Evolutionary conservation across 1,140 invertebrate genomes (phyloP).

Genomic region (Chironomus tepperi): DNA sequence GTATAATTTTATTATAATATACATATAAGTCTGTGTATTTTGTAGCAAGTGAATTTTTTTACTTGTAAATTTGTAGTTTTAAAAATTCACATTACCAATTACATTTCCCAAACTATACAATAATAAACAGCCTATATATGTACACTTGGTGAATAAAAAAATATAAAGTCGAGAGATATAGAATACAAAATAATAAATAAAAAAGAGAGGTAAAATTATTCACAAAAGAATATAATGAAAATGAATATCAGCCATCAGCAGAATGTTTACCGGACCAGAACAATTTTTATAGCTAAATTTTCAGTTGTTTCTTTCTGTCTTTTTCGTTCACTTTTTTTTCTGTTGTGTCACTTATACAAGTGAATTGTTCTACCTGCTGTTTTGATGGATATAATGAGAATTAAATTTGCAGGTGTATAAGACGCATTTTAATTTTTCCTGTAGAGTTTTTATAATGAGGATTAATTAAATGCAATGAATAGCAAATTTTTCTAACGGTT

Average conservation of each 20-base stretch:
- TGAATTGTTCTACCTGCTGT: background rate
- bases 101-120: slow-evolving; percentile 13
- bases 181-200: background rate
- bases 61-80: background rate
- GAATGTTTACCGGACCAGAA: slow-evolving; percentile 1
- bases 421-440: too few relatives aligned
- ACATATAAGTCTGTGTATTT: background rate
- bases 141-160: background rate
- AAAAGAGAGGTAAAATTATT: slow-evolving; percentile 2
- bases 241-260: slow-evolving; percentile 12
- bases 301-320: background rate
- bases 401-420: background rate
- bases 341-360: slow-evolving; percentile 13
- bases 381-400: background rate
- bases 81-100: background rate
- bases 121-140: background rate
- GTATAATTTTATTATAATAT: too few relatives aligned
- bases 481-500: too few relatives aligned
- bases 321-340: background rate
- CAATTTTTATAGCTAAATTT: slow-evolving; percentile 10
- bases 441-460: too few relatives aligned
- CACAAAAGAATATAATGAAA: slow-evolving; percentile 3
- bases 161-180: background rate
- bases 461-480: too few relatives aligned
- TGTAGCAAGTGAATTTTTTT: background rate